Evolutionary conservation across 2,797 vertebrate genomes (phyloP), one percentile per base, ranked within the genome.

Genomic region (Lophius americanus): DNA sequence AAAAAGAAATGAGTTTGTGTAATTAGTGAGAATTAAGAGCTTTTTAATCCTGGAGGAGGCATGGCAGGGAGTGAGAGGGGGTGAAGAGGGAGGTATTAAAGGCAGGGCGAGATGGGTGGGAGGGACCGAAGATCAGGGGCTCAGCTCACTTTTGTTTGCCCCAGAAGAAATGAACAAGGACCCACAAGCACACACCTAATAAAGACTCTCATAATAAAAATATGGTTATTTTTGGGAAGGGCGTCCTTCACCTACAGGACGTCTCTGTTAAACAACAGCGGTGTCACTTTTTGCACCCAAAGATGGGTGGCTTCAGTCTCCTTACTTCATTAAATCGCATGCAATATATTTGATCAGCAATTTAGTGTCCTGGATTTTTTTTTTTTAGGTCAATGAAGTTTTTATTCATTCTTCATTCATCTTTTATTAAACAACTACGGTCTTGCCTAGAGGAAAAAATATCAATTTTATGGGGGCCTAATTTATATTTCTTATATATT

Each of bases 1-100:
- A 93, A 89, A 93, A 89, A 90, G 59, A 92, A 93, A 93, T 93
- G 64, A 92, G 93, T 92, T 91, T 92, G 90, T 91, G 86, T 93
- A 94, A 94, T 94, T 94, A 94, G 92, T 88, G 85, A 84, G 91
- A 92, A 93, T 94, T 92, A 94, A 92, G 92, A 91, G 92, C 82
- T 91, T 92, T 23, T 91, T 89, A 91, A 91, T 93, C 91, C 91
- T 85, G 83, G 78, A 83, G 92, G 89, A 87, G 89, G 85, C 79
- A 66, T 79, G 78, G 74, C 47, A 51, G 60, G 68, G 78, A 74
- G 68, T 64, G 67, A 80, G 75, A 60, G 78, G 51, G 75, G 62
- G 72, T 74, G 68, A 51, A 57, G 84, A 81, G 68, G 71, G 55
- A 75, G 47, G 66, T 79, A 77, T 84, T 86, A 23, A 23, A 23